Percentiles rank a stretch among this genome's conserved stretches.
These are phyloP conservation scores for Turritopsis dohrnii DNA, from an alignment of 30 jellyfish, hydroid and myxozoan genomes.

Conservation along the genomic window DNA sequence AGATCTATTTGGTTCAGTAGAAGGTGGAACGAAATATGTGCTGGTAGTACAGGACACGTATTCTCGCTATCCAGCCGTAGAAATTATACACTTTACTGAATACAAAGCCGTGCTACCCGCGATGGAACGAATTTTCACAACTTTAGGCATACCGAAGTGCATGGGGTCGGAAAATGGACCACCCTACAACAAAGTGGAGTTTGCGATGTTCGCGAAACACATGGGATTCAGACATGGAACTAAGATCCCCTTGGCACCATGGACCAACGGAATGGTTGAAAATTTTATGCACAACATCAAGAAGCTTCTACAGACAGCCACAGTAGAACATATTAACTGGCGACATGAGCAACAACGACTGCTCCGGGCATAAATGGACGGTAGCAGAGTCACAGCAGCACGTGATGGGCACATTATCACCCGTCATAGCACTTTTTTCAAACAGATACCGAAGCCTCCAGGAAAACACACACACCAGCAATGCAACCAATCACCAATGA, in stretches of 20 bases:
- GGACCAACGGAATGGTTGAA: too few species aligned
- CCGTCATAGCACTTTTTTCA: too few species aligned
- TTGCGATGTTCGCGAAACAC: slow-evolving; percentile 21
- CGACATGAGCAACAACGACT: slow-evolving; percentile 43
- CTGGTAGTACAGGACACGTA: slow-evolving; percentile 8
- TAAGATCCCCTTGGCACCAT: slow-evolving; percentile 15
- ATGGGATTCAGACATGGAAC: slow-evolving; percentile 16
- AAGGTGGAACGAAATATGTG: background rate
- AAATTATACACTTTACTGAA: background rate
- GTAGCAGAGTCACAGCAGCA: too few species aligned
- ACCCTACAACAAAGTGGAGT: slow-evolving; percentile 27
- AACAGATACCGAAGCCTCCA: too few species aligned
- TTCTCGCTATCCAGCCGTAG: too few species aligned
- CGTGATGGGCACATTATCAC: too few species aligned
- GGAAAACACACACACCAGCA: too few species aligned
- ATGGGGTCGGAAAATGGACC: slow-evolving; percentile 11
- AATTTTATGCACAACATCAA: background rate
- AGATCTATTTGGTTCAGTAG: slow-evolving; percentile 1
- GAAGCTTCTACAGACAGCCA: slow-evolving; percentile 35
- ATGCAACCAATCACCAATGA: too few species aligned
- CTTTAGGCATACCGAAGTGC: background rate
- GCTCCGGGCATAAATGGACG: slow-evolving; percentile 47
- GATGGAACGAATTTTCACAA: background rate
- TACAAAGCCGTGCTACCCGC: background rate
- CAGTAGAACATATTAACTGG: slow-evolving; percentile 45